A percentile compares a stretch with the other conserved stretches of the same genome.
These are phyloP conservation scores for Megalonaias nervosa DNA, from an alignment of 1,140 invertebrate genomes.

Conservation along the genomic window DNA sequence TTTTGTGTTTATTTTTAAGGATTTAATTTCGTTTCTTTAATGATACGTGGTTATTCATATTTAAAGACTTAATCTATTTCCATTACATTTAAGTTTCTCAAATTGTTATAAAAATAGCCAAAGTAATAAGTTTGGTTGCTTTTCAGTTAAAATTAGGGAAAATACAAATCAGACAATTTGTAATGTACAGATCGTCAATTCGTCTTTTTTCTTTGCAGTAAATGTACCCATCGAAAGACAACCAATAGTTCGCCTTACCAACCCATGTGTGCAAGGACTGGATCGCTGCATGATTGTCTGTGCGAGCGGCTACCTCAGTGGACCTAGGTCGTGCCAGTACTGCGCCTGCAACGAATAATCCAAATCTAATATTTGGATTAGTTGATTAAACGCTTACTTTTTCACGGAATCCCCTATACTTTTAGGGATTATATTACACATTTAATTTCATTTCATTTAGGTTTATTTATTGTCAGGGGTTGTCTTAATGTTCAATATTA, in stretches of 20 bases:
- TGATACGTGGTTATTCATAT: background rate
- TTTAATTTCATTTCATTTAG: too few relatives aligned
- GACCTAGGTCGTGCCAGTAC: slow-evolving; percentile 25
- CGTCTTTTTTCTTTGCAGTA: slow-evolving; percentile 12
- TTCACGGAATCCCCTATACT: too few relatives aligned
- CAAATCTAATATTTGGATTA: background rate
- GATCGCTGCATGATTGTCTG: slow-evolving; percentile 31
- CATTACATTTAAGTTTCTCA: background rate
- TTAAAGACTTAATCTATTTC: background rate
- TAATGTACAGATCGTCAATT: background rate
- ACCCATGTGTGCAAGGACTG: slow-evolving; percentile 32
- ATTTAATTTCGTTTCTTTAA: background rate
- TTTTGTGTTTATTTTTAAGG: background rate
- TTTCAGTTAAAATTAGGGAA: background rate
- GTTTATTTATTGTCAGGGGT: too few relatives aligned
- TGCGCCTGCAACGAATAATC: slow-evolving; percentile 15
- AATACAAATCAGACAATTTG: background rate
- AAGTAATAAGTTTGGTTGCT: background rate
- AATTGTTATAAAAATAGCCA: background rate
- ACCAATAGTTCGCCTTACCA: slow-evolving; percentile 20
- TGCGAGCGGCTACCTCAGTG: slow-evolving; percentile 15
- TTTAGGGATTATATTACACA: too few relatives aligned
- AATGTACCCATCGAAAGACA: slow-evolving; percentile 18
- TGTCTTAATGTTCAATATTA: too few relatives aligned
- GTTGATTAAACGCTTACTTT: too few relatives aligned